Evolutionary conservation across 1,140 invertebrate genomes (phyloP).

Genomic region (Trichogramma pretiosum): DNA sequence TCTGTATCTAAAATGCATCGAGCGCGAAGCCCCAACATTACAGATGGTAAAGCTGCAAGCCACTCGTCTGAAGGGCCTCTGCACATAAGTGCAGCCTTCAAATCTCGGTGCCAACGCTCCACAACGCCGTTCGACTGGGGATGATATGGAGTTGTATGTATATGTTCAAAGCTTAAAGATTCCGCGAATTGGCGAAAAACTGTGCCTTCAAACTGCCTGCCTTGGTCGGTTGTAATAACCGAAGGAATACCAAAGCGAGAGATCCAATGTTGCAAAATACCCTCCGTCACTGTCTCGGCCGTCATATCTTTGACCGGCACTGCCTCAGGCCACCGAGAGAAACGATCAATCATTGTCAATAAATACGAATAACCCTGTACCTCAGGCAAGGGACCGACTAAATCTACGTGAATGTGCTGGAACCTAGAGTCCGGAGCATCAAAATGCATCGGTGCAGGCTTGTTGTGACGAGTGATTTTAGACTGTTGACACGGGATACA

Average conservation of each 20-base stretch:
- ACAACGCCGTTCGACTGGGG: constrained; percentile 25
- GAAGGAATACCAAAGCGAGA: constrained; percentile 29
- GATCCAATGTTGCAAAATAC: constrained; percentile 30
- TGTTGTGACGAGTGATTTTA: background rate
- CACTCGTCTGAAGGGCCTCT: background rate
- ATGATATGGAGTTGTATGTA: constrained; percentile 33
- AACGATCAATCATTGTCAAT: constrained; percentile 27
- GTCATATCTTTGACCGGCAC: constrained; percentile 22
- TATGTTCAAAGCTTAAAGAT: constrained; percentile 20
- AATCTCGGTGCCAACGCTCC: constrained; percentile 20
- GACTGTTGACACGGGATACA: background rate
- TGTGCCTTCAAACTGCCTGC: constrained; percentile 32
- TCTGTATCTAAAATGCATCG: background rate
- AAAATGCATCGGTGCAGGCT: background rate
- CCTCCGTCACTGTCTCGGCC: constrained; percentile 32
- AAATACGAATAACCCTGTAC: constrained; percentile 17
- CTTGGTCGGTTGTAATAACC: constrained; percentile 31
- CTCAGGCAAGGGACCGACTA: too few species aligned
- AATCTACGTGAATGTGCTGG: background rate
- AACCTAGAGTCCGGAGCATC: background rate
- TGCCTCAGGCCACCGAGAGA: constrained; percentile 29
- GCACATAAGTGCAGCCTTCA: constrained; percentile 25
- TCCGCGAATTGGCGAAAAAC: constrained; percentile 21
- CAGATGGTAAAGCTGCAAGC: background rate
- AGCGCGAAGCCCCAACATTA: background rate